Evolutionary conservation across 1,140 invertebrate genomes (phyloP).

Genomic region (Ceratina japonica): DNA sequence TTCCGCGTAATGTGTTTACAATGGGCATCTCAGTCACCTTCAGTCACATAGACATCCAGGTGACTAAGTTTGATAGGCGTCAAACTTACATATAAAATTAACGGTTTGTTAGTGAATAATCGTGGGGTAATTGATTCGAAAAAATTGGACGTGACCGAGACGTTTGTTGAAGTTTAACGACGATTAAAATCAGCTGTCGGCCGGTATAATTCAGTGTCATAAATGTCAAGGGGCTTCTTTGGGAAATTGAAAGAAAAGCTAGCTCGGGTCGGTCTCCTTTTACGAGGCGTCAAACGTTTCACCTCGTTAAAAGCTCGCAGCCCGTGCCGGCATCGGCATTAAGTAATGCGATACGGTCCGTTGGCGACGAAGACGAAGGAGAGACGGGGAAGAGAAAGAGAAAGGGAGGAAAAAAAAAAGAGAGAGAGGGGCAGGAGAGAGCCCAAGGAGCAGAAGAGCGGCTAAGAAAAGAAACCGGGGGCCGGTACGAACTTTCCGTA

Average conservation of each 20-base stretch:
- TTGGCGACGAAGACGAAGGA: conserved; percentile 52
- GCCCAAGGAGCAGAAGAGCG: conserved; percentile 9
- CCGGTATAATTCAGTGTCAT: conserved; percentile 40
- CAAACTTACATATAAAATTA: no score
- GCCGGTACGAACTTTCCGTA: conserved; percentile 57
- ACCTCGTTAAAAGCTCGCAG: conserved; percentile 63
- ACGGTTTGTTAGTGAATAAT: not conserved
- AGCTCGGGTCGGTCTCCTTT: conserved; percentile 48
- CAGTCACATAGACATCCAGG: no score
- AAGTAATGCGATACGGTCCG: conserved; percentile 65
- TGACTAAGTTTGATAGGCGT: no score
- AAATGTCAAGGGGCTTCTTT: conserved; percentile 48
- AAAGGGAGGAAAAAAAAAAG: conserved; percentile 6
- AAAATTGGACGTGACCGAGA: not conserved
- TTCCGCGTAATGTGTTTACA: no score
- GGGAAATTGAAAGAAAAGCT: conserved; percentile 66
- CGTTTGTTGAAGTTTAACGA: conserved; percentile 10
- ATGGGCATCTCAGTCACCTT: no score
- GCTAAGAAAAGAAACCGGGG: conserved; percentile 34
- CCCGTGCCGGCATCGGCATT: conserved; percentile 61
- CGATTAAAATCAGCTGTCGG: not conserved
- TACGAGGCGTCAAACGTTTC: conserved; percentile 66
- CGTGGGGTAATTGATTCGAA: not conserved
- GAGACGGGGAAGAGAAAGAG: conserved; percentile 17
- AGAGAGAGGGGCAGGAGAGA: not conserved